Conservation (phyloP, 1,140 invertebrate species). For the Bradysia coprophila region DNA sequence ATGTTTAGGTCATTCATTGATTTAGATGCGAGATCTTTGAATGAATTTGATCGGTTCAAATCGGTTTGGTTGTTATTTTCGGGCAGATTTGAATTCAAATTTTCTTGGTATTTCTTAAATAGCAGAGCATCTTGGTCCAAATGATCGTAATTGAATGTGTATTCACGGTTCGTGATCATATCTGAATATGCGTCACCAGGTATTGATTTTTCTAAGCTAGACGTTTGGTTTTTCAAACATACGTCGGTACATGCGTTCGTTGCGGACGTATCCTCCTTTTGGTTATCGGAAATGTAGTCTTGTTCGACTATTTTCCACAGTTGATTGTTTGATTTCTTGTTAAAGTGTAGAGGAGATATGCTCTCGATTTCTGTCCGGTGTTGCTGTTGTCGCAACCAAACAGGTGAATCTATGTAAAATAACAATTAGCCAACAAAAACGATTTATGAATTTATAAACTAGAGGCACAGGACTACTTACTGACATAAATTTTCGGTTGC, state of each 20-base stretch:
- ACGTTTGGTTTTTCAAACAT: background rate
- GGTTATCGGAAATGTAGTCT: slow-evolving; percentile 20
- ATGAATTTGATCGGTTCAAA: too few species aligned
- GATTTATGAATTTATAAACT: background rate
- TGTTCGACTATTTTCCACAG: slow-evolving; percentile 25
- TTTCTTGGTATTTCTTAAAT: too few species aligned
- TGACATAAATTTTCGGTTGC: slow-evolving; percentile 22
- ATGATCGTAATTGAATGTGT: background rate
- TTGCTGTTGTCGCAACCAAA: slow-evolving; percentile 18
- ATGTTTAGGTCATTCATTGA: too few species aligned
- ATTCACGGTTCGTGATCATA: background rate
- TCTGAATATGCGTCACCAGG: background rate
- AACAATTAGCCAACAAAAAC: slow-evolving; percentile 3
- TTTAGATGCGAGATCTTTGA: too few species aligned
- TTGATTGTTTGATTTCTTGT: slow-evolving; percentile 21
- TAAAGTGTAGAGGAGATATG: slow-evolving; percentile 17
- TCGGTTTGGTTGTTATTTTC: too few species aligned
- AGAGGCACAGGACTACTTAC: slow-evolving; percentile 9
- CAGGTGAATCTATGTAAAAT: slow-evolving; percentile 14
- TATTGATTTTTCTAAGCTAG: too few species aligned
- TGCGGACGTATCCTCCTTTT: background rate
- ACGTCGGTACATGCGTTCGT: background rate
- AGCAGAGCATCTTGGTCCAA: background rate
- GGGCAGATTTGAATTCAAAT: too few species aligned
- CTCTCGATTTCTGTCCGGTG: slow-evolving; percentile 17